Evolutionary conservation across 2,888 invertebrate genomes (phyloP), one percentile per base, ranked within the genome.

Genomic region (Meteorus cinctellus): DNA sequence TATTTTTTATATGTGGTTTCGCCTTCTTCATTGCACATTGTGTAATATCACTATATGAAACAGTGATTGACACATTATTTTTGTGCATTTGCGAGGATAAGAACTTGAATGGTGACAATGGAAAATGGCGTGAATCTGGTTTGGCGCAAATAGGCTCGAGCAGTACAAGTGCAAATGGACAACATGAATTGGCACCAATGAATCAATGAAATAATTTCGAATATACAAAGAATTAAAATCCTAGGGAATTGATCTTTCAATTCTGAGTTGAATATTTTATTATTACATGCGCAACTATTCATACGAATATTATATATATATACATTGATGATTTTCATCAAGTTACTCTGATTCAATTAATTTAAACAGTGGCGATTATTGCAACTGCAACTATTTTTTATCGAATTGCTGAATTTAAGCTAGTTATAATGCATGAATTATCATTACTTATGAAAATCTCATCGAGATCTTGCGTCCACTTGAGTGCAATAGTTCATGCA

Each of bases 1-100:
- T 97, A 1, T 92, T 97, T 71, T 91, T 97, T 36, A 94, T 95
- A 31, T 95, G 95, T 84, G 90, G 97, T 66, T 97, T 95, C 89
- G 93, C 97, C 1, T 98, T 96, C 90, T 96, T 98, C 86, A 96
- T 98, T 80, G 96, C 98, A 8, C 97, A 98, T 87, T 96, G 97
- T 89, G 95, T 98, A 78, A 92, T 98, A 73, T 97, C 97, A 6
- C 92, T 98, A 4, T 98, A 97, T 86, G 98, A 98, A 97, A 97
- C 97, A 94, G 96, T 97, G 12, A 95, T 98, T 8, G 98, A 98
- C 88, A 97, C 98, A 0, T 91, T 98, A 72, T 96, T 98, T 90
- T 90, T 98, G 79, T 98, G 98, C 89, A 96, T 97, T 85, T 98
- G 97, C 87, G 97, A 98, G 89, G 97, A 97, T 88, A 94, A 95